Conservation (phyloP, 1,140 invertebrate genomes). For the Apis cerana region DNA sequence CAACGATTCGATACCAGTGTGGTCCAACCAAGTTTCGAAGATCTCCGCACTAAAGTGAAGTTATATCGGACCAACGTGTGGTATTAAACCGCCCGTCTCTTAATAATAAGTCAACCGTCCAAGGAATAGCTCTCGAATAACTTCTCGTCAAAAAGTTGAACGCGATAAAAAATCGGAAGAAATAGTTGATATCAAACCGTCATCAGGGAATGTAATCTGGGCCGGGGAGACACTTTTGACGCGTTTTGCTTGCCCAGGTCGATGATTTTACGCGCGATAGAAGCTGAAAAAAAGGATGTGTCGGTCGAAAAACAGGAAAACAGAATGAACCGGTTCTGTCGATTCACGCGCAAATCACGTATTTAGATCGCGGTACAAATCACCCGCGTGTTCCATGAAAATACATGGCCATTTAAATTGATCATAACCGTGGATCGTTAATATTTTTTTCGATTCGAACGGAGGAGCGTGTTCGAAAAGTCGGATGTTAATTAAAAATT, state of each 20-base stretch:
- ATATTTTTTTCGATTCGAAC: neutral
- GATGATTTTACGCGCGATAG: constrained; percentile 58
- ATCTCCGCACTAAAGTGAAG: neutral
- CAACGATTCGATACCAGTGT: neutral
- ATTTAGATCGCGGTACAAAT: constrained; percentile 69
- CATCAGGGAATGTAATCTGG: constrained; percentile 5
- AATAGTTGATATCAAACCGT: constrained; percentile 21
- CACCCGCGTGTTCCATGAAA: constrained; percentile 63
- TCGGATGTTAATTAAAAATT: constrained; percentile 36
- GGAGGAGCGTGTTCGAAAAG: neutral
- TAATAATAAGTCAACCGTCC: neutral
- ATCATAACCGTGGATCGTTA: constrained; percentile 53
- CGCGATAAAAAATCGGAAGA: neutral
- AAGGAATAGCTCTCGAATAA: neutral
- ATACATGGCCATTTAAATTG: constrained; percentile 65
- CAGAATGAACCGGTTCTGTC: constrained; percentile 42
- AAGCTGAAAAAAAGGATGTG: constrained; percentile 4
- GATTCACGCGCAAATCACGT: constrained; percentile 48
- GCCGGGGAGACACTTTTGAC: constrained; percentile 47
- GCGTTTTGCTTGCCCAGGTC: constrained; percentile 36
- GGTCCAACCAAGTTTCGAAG: neutral
- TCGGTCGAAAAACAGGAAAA: constrained; percentile 4
- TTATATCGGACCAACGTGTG: neutral
- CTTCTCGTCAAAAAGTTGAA: neutral
- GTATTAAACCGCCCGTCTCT: neutral